Evolutionary conservation across 1,140 invertebrate species (phyloP), one percentile per base, ranked within the genome.

Genomic region (Procambarus clarkii): DNA sequence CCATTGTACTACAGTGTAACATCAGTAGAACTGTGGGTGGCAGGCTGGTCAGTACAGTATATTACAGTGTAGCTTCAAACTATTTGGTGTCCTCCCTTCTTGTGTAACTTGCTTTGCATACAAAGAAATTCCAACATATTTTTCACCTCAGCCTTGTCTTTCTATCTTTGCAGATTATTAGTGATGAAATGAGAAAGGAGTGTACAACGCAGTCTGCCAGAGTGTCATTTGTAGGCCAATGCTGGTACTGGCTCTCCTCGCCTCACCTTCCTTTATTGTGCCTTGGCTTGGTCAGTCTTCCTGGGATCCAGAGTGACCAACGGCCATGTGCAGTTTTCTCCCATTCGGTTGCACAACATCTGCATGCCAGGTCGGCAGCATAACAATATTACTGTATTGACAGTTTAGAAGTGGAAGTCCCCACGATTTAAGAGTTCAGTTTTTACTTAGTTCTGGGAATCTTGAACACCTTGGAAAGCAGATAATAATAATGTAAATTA

Each of bases 191-290:
- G 50, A 77, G 77, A 79, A 91, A 80, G 71, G 82, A 79, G 86
- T 84, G 89, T 79, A 85, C 89, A 91, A 85, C 77, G 89, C 89
- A 91, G 89, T 91, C 82, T 91, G 89, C 82, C 89, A 44, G 58
- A 91, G 77, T 85, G 89, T 82, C 71, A 86, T 82, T 69, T 79
- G 89, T 82, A 91, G 82, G 82, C 83, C 77, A 85, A 85, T 80
- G 80, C 78, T 91, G 50, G 71, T 80, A 84, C 89, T 80, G 69
- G 89, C 82, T 85, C 82, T 82, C 83, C 76, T 91, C 82, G 50
- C 89, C 83, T 91, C 82, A 45, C 89, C 89, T 91, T 84, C 88
- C 86, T 89, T 74, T 82, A 60, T 76, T 54, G 87, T 89, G 87
- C 87, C 46, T 60, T 24, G 34, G 74, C 21, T 48, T 46, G 60